Evolutionary conservation across 2,113 vertebrate species (phyloP), one percentile per base, ranked within the genome.

Genomic region (Hippocampus comes): DNA sequence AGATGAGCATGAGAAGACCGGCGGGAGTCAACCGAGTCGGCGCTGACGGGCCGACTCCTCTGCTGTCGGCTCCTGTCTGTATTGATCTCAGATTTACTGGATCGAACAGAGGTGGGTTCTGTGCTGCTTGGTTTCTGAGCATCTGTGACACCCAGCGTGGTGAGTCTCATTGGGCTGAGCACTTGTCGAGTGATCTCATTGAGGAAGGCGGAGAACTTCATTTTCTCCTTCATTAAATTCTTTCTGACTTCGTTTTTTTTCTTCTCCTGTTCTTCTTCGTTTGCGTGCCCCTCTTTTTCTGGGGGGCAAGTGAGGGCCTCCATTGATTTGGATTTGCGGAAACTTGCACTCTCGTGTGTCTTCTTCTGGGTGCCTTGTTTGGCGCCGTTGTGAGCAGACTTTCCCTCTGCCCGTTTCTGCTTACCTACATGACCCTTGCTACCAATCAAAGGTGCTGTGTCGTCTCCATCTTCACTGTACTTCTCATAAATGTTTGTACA

Each of bases 131-230:
- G 63, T 64, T 72, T 73, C 49, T 91, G 83, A 21, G 80, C 71
- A 56, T 89, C 65, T 21, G 83, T 92, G 21, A 92, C 88, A 2
- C 91, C 91, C n/a, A 95, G 89, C 27, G 91, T 92, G 21, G 72
- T 90, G 30, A 95, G 91, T 49, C 86, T 92, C 75, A 90, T 91
- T 0, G 94, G 93, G 76, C 94, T 95, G 51, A 95, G 86, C 25
- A 95, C 93, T 80, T 93, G 94, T 3, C 86, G 80, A 4, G 94
- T 95, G 71, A 95, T 94, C 80, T 95, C 94, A 65, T 94, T 93
- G 17, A 95, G 88, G 74, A 95, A 95, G 4, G 89, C 89, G 5
- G 94, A 95, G 72, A 95, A 95, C 70, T 90, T 90, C 25, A 82
- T 84, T 84, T 94, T 95, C 74, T 94, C 92, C 69, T 91, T 91